A percentile compares a stretch with the other conserved stretches of the same genome.
Conservation (phyloP, 2,113 vertebrate species). For the Choloepus hoffmanni region DNA sequence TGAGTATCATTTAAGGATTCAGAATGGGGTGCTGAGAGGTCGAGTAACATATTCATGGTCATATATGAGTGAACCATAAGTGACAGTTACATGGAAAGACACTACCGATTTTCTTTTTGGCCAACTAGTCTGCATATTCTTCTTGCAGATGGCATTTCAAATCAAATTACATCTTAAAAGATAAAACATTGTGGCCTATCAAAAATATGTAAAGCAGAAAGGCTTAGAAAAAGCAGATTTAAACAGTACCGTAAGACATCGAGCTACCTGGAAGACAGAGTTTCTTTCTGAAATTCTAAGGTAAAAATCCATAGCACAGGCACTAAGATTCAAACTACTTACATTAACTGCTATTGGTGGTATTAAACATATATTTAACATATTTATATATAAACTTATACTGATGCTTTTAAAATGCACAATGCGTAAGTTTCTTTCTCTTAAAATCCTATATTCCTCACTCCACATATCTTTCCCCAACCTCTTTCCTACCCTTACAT, state of each 20-base stretch:
- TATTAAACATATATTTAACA: too few species aligned
- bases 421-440: not conserved
- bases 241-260: not conserved
- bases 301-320: not conserved
- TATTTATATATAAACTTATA: too few species aligned
- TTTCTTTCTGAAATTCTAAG: not conserved
- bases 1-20: constrained; percentile 59
- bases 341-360: not conserved
- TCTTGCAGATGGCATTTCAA: constrained; percentile 20
- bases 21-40: not conserved
- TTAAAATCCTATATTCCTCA: not conserved
- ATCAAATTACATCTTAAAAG: constrained; percentile 32
- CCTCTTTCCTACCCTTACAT: not conserved
- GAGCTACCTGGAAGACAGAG: not conserved
- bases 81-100: not conserved
- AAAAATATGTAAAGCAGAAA: constrained; percentile 7
- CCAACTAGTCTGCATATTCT: not conserved
- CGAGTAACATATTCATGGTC: not conserved
- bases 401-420: not conserved
- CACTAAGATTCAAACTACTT: not conserved
- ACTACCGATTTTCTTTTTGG: not conserved
- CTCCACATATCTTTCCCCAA: not conserved
- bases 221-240: not conserved
- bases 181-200: not conserved
- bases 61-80: not conserved